phyloP scores from a whole-genome alignment of 1,140 invertebrate genomes.

The Gonioctena quinquepunctata region DNA sequence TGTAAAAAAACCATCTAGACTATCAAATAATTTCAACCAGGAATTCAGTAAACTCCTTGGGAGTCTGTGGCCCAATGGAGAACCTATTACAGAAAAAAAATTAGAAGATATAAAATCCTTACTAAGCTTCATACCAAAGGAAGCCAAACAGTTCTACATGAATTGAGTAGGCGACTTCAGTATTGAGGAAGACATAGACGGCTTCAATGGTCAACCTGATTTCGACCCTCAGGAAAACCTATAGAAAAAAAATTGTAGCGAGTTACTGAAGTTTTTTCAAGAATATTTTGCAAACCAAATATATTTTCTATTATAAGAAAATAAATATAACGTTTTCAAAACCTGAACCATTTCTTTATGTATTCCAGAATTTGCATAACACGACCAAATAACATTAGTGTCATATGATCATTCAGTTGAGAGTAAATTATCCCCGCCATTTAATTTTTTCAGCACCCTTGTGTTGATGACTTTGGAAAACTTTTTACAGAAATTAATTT shows the following conservation, averaged over 20 bases:
- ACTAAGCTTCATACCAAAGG: too few species aligned
- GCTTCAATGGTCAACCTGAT: too few species aligned
- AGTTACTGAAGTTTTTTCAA: background rate
- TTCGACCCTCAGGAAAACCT: too few species aligned
- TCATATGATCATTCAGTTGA: background rate
- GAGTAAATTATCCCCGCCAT: background rate
- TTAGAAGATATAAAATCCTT: too few species aligned
- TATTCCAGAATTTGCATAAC: background rate
- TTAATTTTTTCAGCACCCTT: background rate
- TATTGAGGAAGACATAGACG: constrained; percentile 7
- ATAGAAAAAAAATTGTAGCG: background rate
- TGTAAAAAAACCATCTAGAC: background rate
- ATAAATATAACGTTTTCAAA: background rate
- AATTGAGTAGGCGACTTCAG: too few species aligned
- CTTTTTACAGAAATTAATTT: background rate
- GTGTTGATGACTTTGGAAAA: background rate
- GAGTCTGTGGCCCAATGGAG: constrained; percentile 8
- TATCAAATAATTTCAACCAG: background rate
- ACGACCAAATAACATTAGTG: background rate
- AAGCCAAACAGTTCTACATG: too few species aligned
- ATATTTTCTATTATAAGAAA: background rate
- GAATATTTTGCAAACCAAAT: background rate
- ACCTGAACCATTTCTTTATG: background rate
- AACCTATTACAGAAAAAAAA: background rate
- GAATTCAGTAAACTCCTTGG: background rate